phyloP scores from a whole-genome alignment of 30 jellyfish, hydroid and myxozoan genomes.

The Aurelia coerulea region DNA sequence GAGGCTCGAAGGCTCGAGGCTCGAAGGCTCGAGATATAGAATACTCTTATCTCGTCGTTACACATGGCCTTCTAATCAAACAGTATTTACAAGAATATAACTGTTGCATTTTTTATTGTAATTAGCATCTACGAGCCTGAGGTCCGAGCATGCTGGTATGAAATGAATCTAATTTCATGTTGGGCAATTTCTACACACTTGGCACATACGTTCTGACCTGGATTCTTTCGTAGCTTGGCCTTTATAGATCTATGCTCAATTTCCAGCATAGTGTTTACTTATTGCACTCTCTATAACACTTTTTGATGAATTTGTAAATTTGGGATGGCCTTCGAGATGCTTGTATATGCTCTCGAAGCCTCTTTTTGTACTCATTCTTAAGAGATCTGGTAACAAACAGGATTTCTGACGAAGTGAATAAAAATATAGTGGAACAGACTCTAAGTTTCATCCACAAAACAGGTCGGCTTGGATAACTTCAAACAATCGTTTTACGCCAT shows the following conservation, averaged over 20 bases:
- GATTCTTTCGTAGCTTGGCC: neutral
- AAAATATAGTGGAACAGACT: no score
- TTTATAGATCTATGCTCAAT: neutral
- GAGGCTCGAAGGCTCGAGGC: no score
- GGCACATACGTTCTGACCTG: neutral
- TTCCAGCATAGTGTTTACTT: neutral
- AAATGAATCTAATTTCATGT: neutral
- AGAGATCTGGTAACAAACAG: neutral
- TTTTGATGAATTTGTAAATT: neutral
- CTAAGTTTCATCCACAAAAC: no score
- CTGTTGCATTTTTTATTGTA: neutral
- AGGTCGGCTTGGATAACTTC: no score
- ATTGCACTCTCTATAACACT: neutral
- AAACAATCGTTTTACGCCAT: no score
- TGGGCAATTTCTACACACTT: neutral
- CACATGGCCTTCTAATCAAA: no score
- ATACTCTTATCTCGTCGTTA: no score
- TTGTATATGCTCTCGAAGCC: neutral
- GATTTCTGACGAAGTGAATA: no score
- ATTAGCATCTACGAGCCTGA: neutral
- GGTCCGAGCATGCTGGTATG: neutral
- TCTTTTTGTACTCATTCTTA: neutral
- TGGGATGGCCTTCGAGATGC: neutral
- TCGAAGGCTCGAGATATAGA: no score
- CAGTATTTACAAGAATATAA: no score